Evolutionary conservation across 2,888 invertebrate species (phyloP).

Genomic region (Lacanobia oleracea): DNA sequence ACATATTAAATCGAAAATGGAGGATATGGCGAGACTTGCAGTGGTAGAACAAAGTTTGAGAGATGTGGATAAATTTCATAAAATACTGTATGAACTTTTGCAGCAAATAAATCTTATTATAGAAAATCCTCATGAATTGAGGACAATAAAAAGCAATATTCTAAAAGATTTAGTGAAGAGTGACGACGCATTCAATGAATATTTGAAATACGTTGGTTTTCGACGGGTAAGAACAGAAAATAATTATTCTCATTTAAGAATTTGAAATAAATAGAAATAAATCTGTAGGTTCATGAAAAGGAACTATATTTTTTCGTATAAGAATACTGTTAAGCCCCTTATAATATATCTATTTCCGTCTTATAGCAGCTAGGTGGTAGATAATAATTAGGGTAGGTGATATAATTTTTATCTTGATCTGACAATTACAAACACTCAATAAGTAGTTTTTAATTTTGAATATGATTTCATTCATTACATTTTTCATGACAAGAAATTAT

Average conservation of each 20-base stretch:
- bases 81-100: slow-evolving; percentile 80
- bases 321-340: too few species aligned
- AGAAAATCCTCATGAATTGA: slow-evolving; percentile 81
- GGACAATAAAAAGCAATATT: slow-evolving; percentile 76
- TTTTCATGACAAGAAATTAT: background rate
- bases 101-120: slow-evolving; percentile 79
- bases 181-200: slow-evolving; percentile 84
- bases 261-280: slow-evolving; percentile 3
- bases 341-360: background rate
- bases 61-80: slow-evolving; percentile 77
- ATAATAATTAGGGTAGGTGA: background rate
- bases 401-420: slow-evolving; percentile 8
- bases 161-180: slow-evolving; percentile 73
- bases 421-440: slow-evolving; percentile 14
- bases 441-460: background rate
- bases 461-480: background rate
- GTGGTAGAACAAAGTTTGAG: slow-evolving; percentile 82
- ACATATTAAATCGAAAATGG: slow-evolving; percentile 76
- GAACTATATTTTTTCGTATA: background rate
- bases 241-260: background rate
- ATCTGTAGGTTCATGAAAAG: slow-evolving; percentile 13
- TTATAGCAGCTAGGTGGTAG: background rate
- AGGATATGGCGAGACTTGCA: slow-evolving; percentile 86
- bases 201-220: slow-evolving; percentile 74
- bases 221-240: slow-evolving; percentile 73